phyloP scores from a whole-genome alignment of 1,140 invertebrate species.

The Aphaenogaster floridana region DNA sequence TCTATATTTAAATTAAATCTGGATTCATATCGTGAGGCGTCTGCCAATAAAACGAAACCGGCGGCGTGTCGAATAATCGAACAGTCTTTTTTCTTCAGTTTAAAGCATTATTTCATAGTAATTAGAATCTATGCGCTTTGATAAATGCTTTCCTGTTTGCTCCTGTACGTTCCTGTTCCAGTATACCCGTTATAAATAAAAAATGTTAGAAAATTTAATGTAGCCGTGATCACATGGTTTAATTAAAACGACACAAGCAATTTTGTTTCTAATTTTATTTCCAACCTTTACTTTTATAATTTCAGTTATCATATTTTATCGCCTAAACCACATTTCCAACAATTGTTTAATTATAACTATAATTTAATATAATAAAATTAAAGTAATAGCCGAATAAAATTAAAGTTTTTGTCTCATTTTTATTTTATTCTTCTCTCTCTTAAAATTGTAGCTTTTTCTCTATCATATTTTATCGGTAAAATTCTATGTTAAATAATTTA shows the following conservation, averaged over 20 bases:
- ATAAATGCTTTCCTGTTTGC: not conserved
- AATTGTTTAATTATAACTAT: not conserved
- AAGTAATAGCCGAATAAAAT: not conserved
- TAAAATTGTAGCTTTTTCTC: not conserved
- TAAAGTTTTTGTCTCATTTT: not conserved
- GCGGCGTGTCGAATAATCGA: not conserved
- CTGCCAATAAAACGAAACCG: not conserved
- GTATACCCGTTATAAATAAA: not conserved
- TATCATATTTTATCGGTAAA: not conserved
- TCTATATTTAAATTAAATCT: conserved; percentile 63
- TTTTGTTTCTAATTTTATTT: not conserved
- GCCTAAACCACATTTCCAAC: not conserved
- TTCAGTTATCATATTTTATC: not conserved
- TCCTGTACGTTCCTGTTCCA: not conserved
- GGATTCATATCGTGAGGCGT: conserved; percentile 51
- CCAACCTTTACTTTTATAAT: not conserved
- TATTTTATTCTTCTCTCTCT: not conserved
- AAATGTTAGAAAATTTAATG: not conserved
- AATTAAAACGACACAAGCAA: not conserved
- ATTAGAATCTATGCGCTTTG: not conserved
- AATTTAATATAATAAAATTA: conserved; percentile 1
- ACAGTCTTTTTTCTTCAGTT: not conserved
- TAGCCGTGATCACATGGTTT: not conserved
- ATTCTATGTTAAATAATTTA: not conserved
- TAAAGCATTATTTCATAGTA: not conserved